Evolutionary conservation across 2,113 vertebrate genomes (phyloP).

Genomic region (Pitta sordida): DNA sequence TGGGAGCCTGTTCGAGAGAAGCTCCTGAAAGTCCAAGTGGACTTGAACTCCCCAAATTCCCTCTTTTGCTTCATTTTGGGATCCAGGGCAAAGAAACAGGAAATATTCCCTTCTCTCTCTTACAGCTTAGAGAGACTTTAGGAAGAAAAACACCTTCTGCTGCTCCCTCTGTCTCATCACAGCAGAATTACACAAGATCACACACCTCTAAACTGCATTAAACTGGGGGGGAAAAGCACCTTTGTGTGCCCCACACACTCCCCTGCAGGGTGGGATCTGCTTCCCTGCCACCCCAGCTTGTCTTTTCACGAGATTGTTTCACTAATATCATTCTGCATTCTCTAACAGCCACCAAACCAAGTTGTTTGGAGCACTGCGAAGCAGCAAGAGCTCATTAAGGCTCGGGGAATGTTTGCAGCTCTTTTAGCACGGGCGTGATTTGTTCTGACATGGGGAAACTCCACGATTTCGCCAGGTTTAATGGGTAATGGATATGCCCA

Average conservation of each 20-base stretch:
- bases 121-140: background rate
- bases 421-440: constrained; percentile 36
- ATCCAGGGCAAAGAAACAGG: background rate
- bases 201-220: background rate
- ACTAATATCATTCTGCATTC: constrained; percentile 41
- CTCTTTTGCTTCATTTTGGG: background rate
- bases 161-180: background rate
- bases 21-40: background rate
- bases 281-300: background rate
- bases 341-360: constrained; percentile 45
- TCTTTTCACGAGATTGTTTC: constrained; percentile 36
- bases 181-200: background rate
- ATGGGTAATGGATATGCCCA: constrained; percentile 24
- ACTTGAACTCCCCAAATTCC: background rate
- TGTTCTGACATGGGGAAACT: constrained; percentile 55
- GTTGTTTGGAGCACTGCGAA: constrained; percentile 47
- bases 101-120: background rate
- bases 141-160: background rate
- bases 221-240: background rate
- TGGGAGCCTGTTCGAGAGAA: background rate
- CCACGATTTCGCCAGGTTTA: constrained; percentile 39
- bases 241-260: background rate
- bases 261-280: background rate
- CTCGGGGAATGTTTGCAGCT: constrained; percentile 53
- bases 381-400: constrained; percentile 68